Percentiles rank a stretch among this genome's conserved stretches.
These are phyloP conservation scores for Alosa alosa DNA, from an alignment of 2,113 vertebrate species.

Conservation along the genomic window DNA sequence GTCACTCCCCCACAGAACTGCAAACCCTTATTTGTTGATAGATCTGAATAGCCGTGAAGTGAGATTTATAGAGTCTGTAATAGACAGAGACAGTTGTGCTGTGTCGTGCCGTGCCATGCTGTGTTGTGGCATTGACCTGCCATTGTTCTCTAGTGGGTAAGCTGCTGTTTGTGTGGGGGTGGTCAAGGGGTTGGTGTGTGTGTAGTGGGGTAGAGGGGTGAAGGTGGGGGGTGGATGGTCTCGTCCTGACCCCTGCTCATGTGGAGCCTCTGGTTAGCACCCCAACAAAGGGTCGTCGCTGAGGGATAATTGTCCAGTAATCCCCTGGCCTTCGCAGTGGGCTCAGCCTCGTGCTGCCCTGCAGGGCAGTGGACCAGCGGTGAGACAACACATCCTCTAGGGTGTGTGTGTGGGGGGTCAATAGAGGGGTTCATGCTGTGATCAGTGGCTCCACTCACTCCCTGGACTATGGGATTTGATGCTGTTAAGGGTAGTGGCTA, in stretches of 20 bases:
- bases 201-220: background rate
- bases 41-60: background rate
- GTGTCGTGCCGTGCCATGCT: background rate
- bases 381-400: constrained; percentile 44
- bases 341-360: constrained; percentile 32
- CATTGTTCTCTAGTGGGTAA: background rate
- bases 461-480: background rate
- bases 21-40: background rate
- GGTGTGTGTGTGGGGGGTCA: background rate
- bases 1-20: background rate
- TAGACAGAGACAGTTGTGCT: background rate
- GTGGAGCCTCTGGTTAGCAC: constrained; percentile 41
- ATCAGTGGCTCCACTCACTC: background rate
- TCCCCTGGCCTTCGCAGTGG: constrained; percentile 42
- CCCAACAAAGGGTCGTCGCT: constrained; percentile 27
- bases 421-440: background rate
- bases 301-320: constrained; percentile 55
- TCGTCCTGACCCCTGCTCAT: constrained; percentile 48
- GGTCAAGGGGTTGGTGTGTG: background rate
- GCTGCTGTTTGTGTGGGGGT: background rate
- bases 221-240: constrained; percentile 13
- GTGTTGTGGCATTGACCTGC: background rate
- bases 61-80: too few species aligned
- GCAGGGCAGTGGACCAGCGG: constrained; percentile 37
- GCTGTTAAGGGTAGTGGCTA: too few species aligned